Base-by-base conservation (phyloP, 2,797 vertebrate genomes). In the Darevskia nairensis region DNA sequence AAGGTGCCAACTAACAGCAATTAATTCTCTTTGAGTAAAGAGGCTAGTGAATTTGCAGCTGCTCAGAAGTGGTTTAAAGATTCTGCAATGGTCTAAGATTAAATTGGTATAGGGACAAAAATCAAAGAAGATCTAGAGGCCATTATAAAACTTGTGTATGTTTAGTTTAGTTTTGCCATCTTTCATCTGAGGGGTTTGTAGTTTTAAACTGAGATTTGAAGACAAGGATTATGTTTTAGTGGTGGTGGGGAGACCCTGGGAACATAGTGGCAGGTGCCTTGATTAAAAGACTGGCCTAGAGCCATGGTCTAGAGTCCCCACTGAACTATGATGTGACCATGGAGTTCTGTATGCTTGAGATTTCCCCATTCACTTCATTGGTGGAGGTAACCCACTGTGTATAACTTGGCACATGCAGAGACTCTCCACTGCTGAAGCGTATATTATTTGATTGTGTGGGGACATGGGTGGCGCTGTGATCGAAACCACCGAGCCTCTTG, bases 11-110 rank as follows among this genome's bases (percentile, higher is more conserved):
- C 82, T 84, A 80, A 89, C 69, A 89, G 82, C 77, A 85, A 89
- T 89, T 89, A 89, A 80, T 89, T 89, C 82, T 80, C 82, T 89
- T 89, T 85, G 76, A 89, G 59, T 66, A 29, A 64, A 88, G 29
- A 72, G 10, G 66, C 68, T 80, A 89, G 76, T 88, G 35, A 55
- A 80, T 85, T 84, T 74, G 39, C 82, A 85, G 82, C 82, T 80
- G 39, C 46, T 80, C 39, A 75, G 68, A 89, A 89, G 68, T 74
- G 68, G 77, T 79, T 86, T 86, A 74, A 77, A 77, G 4, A 81
- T 50, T 76, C 11, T 81, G 44, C 41, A 11, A 29, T 69, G 39
- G 15, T 41, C 29, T 78, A 50, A 83, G 55, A 41, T 84, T 86
- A 23, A 78, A 72, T 27, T 90, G 88, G 27, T 80, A 35, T 44